These are phyloP conservation scores for Melanotaenia parkinsoni DNA, from an alignment of 2,797 vertebrate genomes.

Conservation along the genomic window DNA sequence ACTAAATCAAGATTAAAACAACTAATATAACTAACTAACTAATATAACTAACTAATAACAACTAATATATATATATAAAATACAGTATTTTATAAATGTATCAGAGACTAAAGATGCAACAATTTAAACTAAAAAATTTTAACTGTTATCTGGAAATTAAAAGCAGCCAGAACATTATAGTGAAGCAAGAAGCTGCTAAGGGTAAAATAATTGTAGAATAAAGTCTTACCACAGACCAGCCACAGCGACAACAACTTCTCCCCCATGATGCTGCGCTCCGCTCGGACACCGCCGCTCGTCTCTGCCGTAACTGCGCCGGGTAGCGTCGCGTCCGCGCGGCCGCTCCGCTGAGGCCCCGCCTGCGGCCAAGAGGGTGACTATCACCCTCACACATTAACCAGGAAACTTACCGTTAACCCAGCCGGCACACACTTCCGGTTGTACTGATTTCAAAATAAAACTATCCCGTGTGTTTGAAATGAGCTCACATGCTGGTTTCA, in stretches of 20 bases:
- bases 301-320: conserved; percentile 2
- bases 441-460: conserved; percentile 14
- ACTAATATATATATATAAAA: not conserved
- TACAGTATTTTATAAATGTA: not conserved
- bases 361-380: not conserved
- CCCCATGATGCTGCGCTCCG: conserved; percentile 6
- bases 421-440: not conserved
- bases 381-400: conserved; percentile 40
- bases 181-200: not conserved
- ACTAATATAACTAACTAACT: not conserved
- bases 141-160: too few species aligned
- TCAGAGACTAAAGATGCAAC: not conserved
- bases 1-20: not conserved
- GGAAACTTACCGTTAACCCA: not conserved
- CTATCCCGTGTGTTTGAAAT: not conserved
- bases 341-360: conserved; percentile 36
- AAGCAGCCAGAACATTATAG: too few species aligned
- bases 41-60: too few species aligned
- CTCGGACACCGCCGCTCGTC: not conserved
- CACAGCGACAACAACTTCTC: conserved; percentile 25
- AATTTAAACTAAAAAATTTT: not conserved
- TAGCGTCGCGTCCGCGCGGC: not conserved
- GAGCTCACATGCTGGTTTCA: not conserved
- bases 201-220: not conserved
- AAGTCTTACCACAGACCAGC: conserved; percentile 52